phyloP scores from a whole-genome alignment of 2,797 vertebrate genomes.

The Potorous gilbertii region DNA sequence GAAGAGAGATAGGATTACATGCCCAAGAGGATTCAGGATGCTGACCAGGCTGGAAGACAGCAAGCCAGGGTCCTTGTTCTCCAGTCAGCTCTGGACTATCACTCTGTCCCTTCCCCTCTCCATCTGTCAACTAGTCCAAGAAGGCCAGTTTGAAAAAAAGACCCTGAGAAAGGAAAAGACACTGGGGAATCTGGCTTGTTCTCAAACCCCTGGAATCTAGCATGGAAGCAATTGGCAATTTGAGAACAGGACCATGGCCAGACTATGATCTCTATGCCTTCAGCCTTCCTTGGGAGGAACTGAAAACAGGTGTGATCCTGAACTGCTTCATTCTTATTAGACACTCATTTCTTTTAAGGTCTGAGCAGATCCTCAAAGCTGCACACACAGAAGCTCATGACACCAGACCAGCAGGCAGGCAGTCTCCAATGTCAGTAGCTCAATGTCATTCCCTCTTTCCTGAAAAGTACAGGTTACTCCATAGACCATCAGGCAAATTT shows the following conservation, averaged over 20 bases:
- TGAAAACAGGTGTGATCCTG: conserved; percentile 41
- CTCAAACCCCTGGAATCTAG: conserved; percentile 9
- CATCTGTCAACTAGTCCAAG: conserved; percentile 25
- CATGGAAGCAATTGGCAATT: conserved; percentile 37
- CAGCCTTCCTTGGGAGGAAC: not conserved
- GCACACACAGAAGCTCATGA: not conserved
- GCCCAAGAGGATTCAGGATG: not conserved
- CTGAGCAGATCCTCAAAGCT: not conserved
- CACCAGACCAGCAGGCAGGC: not conserved
- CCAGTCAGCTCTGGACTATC: not conserved
- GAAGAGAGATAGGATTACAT: not conserved
- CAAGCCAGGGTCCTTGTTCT: not conserved
- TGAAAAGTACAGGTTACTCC: not conserved
- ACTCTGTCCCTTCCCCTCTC: conserved; percentile 12
- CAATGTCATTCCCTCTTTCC: not conserved
- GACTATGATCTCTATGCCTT: not conserved
- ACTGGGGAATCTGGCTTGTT: conserved; percentile 15
- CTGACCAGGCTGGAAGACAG: not conserved
- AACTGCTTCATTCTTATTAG: not conserved
- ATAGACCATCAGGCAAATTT: not conserved
- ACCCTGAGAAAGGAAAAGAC: not conserved
- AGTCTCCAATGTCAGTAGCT: not conserved
- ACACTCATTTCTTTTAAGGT: not conserved
- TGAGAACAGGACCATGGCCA: conserved; percentile 20
- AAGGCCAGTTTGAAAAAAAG: not conserved